These are phyloP conservation scores for Lithobates pipiens DNA, from an alignment of 2,797 vertebrate species.

Conservation along the genomic window DNA sequence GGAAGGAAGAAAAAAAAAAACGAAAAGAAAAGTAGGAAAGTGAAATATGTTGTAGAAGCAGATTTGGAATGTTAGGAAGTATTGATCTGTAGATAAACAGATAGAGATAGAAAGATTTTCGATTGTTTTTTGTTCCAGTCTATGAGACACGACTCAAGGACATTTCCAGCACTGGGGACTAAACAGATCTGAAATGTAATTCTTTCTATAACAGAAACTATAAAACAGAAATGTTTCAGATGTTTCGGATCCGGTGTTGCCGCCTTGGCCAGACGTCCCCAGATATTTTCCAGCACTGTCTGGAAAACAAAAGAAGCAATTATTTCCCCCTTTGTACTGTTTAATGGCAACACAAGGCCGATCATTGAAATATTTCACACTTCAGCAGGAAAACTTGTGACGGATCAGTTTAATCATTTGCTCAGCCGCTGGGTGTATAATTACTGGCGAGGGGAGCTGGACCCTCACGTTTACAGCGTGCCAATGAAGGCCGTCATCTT, in stretches of 20 bases:
- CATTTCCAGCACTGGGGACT: background rate
- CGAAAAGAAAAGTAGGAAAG: too few species aligned
- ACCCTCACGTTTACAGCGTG: background rate
- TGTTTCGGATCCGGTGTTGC: background rate
- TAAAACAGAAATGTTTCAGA: background rate
- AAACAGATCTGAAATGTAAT: background rate
- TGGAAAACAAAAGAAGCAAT: conserved; percentile 20
- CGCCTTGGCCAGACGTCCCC: background rate
- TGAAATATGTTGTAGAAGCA: too few species aligned
- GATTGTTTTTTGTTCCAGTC: background rate
- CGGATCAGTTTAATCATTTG: conserved; percentile 1
- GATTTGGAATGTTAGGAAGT: too few species aligned
- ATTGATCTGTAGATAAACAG: too few species aligned
- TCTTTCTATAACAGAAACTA: background rate
- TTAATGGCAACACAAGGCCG: background rate
- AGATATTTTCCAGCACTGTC: conserved; percentile 1
- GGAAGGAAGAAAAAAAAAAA: too few species aligned
- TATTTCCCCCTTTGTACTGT: conserved; percentile 30
- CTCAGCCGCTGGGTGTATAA: background rate
- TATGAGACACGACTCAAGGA: background rate
- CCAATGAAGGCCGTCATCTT: background rate
- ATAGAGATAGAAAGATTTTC: too few species aligned
- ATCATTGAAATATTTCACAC: background rate
- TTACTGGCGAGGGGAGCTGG: background rate
- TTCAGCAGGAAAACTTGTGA: background rate